Evolutionary conservation across 2,888 invertebrate genomes (phyloP), one percentile per base, ranked within the genome.

Genomic region (Harpalus rufipes): DNA sequence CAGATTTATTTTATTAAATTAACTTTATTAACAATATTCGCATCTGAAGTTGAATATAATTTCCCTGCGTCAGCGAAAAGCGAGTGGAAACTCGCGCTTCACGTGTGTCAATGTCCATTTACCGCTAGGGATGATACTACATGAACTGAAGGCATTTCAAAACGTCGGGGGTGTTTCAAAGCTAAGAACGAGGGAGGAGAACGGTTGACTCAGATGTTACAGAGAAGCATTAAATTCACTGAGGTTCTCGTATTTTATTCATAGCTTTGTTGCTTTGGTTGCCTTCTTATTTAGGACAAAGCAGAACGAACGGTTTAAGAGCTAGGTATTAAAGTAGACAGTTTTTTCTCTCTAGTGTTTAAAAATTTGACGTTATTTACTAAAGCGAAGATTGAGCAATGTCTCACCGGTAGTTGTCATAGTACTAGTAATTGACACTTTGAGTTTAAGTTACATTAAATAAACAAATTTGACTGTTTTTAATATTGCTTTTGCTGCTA

Each of bases 181-280:
- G 63, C 63, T 63, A 63, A 63, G 63, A 63, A 68, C 39, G 32
- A 12, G 18, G 44, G 72, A 44, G 8, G 16, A 74, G 72, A 74
- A 74, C 72, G 44, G 51, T 74, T 74, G 72, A 74, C 18, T 74
- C 72, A 74, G 72, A 44, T 44, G 44, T 74, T 74, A 51, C 44
- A 44, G 51, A 68, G 68, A 74, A 18, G 41, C 72, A 39, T 74
- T 74, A 74, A 74, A 74, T 74, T 74, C 41, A 44, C 72, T 74
- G 72, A 74, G 21, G 72, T 74, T 74, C 44, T 74, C 44, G 72
- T 74, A 44, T 74, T 44, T 74, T 74, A 74, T 74, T 74, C 18
- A 74, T 74, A 44, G 44, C 72, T 74, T 74, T 74, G 72, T 74
- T 74, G 25, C 68, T 68, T 68, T 68, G 68, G 68, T 39, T 63